A percentile compares a stretch with the other conserved stretches of the same genome.
Evolutionary conservation across 2,113 vertebrate genomes (phyloP).

Genomic region (Polyodon spathula): DNA sequence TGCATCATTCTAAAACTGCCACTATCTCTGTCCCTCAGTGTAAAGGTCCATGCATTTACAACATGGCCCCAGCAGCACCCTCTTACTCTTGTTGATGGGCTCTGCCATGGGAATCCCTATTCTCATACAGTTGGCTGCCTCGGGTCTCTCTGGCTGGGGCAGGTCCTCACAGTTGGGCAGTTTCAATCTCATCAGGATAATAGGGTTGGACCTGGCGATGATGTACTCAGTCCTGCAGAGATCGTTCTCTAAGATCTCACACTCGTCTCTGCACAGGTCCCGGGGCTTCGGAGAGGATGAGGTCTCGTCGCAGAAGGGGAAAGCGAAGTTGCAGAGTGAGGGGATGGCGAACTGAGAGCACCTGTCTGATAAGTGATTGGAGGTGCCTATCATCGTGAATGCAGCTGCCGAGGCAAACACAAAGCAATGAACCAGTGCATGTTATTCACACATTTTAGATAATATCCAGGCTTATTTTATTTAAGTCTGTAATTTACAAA

Average conservation of each 20-base stretch:
- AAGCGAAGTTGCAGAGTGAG: constrained; percentile 93
- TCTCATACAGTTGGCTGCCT: constrained; percentile 82
- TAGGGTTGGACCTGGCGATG: constrained; percentile 89
- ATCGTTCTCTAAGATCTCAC: constrained; percentile 94
- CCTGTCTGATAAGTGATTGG: constrained; percentile 91
- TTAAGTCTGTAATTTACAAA: constrained; percentile 1
- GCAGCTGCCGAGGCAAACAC: constrained; percentile 63
- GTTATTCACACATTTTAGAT: constrained; percentile 8
- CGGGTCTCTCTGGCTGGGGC: constrained; percentile 74
- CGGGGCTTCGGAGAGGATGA: constrained; percentile 74
- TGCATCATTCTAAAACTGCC: no score
- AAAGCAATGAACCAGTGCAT: not conserved
- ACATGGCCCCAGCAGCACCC: no score
- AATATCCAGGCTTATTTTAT: not conserved
- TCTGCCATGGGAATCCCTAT: constrained; percentile 95
- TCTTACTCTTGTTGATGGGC: constrained; percentile 91
- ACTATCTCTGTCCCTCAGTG: no score
- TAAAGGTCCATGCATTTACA: not conserved
- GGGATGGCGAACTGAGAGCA: constrained; percentile 97
- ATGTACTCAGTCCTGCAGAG: constrained; percentile 96
- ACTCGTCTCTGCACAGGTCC: constrained; percentile 91
- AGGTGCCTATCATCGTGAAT: constrained; percentile 98
- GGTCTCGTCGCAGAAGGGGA: constrained; percentile 87
- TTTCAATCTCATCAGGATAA: constrained; percentile 91
- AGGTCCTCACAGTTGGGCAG: constrained; percentile 96